Percentiles rank a stretch among this genome's conserved stretches.
phyloP scores from a whole-genome alignment of 2,113 vertebrate genomes.

The Callospermophilus lateralis region DNA sequence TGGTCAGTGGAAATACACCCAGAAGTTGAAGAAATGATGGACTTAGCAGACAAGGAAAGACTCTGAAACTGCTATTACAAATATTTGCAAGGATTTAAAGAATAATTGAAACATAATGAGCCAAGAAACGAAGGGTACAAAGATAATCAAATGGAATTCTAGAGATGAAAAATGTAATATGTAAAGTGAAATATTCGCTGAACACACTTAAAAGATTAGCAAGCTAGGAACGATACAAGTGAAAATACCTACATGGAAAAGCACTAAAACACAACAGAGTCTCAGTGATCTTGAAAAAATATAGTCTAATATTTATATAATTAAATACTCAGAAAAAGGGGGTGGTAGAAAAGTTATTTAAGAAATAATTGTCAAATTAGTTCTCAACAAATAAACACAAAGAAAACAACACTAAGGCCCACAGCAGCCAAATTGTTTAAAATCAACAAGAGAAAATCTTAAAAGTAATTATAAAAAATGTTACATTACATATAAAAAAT shows the following conservation, averaged over 20 bases:
- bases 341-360: not conserved
- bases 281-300: not conserved
- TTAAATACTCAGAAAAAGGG: not conserved
- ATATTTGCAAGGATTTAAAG: not conserved
- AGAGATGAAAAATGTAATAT: not conserved
- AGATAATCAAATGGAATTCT: not conserved
- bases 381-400: not conserved
- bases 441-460: not conserved
- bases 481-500: not conserved
- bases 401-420: not conserved
- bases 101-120: not conserved
- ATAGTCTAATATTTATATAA: not conserved
- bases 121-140: not conserved
- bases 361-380: not conserved
- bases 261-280: not conserved
- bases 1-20: not conserved
- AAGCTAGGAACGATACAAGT: not conserved
- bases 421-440: not conserved
- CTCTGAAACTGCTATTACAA: not conserved
- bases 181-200: not conserved
- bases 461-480: slow-evolving; percentile 1
- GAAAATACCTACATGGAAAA: not conserved
- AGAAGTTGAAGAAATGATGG: not conserved
- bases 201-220: not conserved
- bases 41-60: not conserved